These are phyloP conservation scores for Ctenopoma multispine DNA, from an alignment of 2,797 vertebrate species.

Conservation along the genomic window DNA sequence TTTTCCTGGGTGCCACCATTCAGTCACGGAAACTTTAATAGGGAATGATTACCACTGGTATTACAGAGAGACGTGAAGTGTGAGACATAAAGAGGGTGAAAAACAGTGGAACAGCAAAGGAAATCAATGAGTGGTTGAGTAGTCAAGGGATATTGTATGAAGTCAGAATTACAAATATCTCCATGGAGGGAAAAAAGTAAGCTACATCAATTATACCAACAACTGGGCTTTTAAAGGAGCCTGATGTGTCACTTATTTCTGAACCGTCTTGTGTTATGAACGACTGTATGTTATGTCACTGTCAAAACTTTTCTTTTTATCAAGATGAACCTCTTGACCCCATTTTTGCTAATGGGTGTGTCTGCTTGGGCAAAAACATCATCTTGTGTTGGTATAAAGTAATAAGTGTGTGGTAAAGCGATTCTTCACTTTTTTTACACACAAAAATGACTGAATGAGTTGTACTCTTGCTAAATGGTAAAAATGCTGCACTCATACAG, in stretches of 20 bases:
- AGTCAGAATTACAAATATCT: constrained; percentile 56
- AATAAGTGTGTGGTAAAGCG: too few relatives aligned
- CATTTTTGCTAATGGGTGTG: background rate
- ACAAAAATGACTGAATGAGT: background rate
- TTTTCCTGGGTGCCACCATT: constrained; percentile 40
- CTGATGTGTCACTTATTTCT: constrained; percentile 5
- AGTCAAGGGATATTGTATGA: constrained; percentile 51
- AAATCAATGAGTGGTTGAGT: constrained; percentile 64
- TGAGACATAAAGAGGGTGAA: constrained; percentile 43
- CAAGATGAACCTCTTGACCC: background rate
- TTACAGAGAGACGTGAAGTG: constrained; percentile 22
- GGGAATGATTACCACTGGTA: constrained; percentile 44
- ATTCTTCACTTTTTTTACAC: background rate
- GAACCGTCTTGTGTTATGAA: constrained; percentile 12
- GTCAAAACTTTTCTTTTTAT: constrained; percentile 5
- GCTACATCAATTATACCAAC: too few relatives aligned
- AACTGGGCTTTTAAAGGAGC: background rate
- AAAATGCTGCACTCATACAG: too few relatives aligned
- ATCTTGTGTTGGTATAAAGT: too few relatives aligned
- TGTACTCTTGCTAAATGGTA: background rate
- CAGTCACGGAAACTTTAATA: constrained; percentile 56
- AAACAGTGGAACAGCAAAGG: constrained; percentile 47
- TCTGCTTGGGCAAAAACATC: background rate
- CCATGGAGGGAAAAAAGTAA: constrained; percentile 3
- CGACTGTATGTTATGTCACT: constrained; percentile 2